Evolutionary conservation across 2,113 vertebrate genomes (phyloP), one percentile per base, ranked within the genome.

Genomic region (Microcebus tavaratra): DNA sequence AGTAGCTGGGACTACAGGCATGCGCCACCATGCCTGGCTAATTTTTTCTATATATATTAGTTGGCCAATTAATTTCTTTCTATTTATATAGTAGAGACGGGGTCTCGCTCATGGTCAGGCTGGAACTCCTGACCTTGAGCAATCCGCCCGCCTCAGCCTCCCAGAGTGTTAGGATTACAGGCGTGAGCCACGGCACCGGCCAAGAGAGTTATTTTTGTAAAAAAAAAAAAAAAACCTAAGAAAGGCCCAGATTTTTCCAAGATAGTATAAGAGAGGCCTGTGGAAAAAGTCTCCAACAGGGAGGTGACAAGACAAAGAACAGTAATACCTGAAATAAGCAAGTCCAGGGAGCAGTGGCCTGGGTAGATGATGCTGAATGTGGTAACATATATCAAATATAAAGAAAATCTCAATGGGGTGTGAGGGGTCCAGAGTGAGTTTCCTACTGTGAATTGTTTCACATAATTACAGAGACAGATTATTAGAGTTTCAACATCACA

Each of bases 191-290:
- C 4, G 4, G 39, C 39, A 4, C 39, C 39, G 39, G 39, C 39
- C 39, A 95, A 83, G 55, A 79, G 3, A 91, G 13, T 50, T 42
- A 36, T 68, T 95, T 94, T 55, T 42, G 88, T 78, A 75, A 80
- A 87, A 45, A 70, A 75, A 80, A 87, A 73, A 75, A 75, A 87
- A 45, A 70, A 73, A 91, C 15, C 53, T 59, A 76, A 70, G 59
- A 89, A 39, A 23, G 78, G 45, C 13, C 36, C 39, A 68, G n/a
- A 63, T 50, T 87, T 93, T 76, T 73, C 53, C 39, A 42, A 39
- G 91, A 73, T 6, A 63, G 53, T 36, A 23, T 2, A 2, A 39
- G 36, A 87, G 65, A 72, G 36, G 78, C 6, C 45, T 25, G 4
- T 39, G 39, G 68, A 55, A 29, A 82, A 61, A 63, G 68, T 50